Evolutionary conservation across 2,888 invertebrate genomes (phyloP).

Genomic region (Vesta saturnalis): DNA sequence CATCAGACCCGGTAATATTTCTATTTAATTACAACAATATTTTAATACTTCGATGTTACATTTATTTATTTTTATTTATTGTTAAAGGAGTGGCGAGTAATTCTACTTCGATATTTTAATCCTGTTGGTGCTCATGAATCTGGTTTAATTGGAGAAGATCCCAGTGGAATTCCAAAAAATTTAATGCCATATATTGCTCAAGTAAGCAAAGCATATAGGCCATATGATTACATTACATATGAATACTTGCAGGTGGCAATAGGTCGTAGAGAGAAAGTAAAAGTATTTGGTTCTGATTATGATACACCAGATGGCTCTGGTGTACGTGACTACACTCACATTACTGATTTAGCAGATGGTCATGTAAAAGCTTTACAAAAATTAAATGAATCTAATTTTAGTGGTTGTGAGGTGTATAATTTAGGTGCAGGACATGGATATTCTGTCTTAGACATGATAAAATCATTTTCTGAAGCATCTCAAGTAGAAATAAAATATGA

Average conservation of each 20-base stretch:
- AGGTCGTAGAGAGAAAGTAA: constrained; percentile 78
- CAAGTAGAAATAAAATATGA: constrained; percentile 77
- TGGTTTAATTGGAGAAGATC: too few relatives aligned
- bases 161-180: too few relatives aligned
- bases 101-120: too few relatives aligned
- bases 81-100: too few relatives aligned
- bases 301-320: constrained; percentile 90
- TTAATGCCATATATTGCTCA: constrained; percentile 94
- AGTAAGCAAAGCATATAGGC: constrained; percentile 62
- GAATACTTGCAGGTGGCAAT: constrained; percentile 76
- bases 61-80: too few relatives aligned
- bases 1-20: constrained; percentile 82
- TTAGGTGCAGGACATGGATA: constrained; percentile 88
- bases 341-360: constrained; percentile 87
- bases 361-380: constrained; percentile 86
- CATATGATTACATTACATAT: background rate
- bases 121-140: too few relatives aligned
- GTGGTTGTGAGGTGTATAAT: constrained; percentile 81
- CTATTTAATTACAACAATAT: too few relatives aligned
- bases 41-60: too few relatives aligned
- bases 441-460: constrained; percentile 87
- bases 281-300: constrained; percentile 89
- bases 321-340: constrained; percentile 88
- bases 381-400: constrained; percentile 67
- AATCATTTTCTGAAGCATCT: constrained; percentile 80